Conservation (phyloP, 2,797 vertebrate genomes). For the Pteronotus mesoamericanus region DNA sequence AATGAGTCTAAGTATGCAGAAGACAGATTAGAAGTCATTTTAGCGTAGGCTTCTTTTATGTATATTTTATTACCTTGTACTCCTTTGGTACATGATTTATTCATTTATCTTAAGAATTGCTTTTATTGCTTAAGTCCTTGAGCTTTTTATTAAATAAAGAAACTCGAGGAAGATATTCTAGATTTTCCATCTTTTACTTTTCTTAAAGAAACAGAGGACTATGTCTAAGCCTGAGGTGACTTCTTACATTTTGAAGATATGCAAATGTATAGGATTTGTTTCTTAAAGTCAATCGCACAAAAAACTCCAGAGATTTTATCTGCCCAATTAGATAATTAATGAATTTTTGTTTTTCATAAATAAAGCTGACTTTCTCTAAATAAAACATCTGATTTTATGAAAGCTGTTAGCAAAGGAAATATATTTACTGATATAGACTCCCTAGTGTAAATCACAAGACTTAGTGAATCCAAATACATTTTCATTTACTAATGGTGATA, state of each 20-base stretch:
- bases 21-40: constrained; percentile 11
- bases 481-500: constrained; percentile 39
- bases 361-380: background rate
- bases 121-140: background rate
- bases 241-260: background rate
- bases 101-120: constrained; percentile 7
- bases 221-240: background rate
- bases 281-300: background rate
- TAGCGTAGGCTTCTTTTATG: background rate
- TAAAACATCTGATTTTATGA: background rate
- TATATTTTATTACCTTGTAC: background rate
- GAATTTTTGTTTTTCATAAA: background rate
- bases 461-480: constrained; percentile 27
- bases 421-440: background rate
- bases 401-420: background rate
- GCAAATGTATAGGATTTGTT: background rate
- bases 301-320: background rate
- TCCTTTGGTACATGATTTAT: background rate
- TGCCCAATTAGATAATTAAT: background rate
- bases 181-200: background rate
- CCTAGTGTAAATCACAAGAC: constrained; percentile 9
- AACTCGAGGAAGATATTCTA: background rate
- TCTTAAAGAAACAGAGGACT: background rate
- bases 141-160: background rate
- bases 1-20: background rate